Conservation (phyloP, 2,888 invertebrate genomes). For the Sceliomorpha sp. region DNA sequence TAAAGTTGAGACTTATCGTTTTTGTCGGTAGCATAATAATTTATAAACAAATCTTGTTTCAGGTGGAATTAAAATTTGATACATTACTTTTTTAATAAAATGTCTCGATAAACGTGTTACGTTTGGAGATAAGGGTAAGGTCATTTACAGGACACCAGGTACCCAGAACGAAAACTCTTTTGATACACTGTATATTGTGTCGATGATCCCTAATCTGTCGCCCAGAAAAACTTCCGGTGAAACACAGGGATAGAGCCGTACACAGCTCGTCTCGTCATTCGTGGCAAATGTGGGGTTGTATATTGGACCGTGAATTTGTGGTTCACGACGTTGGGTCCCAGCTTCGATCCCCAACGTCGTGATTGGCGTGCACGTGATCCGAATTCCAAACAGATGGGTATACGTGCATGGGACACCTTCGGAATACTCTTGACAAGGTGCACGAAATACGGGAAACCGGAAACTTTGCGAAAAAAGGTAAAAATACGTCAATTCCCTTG, state of each 20-base stretch:
- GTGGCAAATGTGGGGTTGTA: constrained; percentile 39
- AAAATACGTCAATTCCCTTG: constrained; percentile 42
- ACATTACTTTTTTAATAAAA: too few species aligned
- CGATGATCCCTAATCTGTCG: constrained; percentile 32
- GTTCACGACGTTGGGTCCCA: constrained; percentile 41
- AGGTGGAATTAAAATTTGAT: too few species aligned
- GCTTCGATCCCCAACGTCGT: constrained; percentile 63
- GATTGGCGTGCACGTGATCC: constrained; percentile 62
- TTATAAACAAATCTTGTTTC: too few species aligned
- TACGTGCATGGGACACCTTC: constrained; percentile 59
- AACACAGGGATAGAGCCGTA: constrained; percentile 38
- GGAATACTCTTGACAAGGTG: constrained; percentile 48
- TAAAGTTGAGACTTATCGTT: too few species aligned
- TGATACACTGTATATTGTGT: not conserved
- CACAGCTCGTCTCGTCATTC: constrained; percentile 44
- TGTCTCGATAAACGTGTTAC: too few species aligned
- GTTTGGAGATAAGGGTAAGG: too few species aligned
- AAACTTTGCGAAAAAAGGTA: constrained; percentile 34
- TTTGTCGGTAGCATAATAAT: too few species aligned
- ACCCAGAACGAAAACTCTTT: not conserved
- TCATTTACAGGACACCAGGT: too few species aligned
- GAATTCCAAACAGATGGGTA: constrained; percentile 58
- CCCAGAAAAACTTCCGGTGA: constrained; percentile 45
- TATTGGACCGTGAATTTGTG: constrained; percentile 42
- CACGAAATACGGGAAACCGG: constrained; percentile 47